Evolutionary conservation across 2,797 vertebrate genomes (phyloP).

Genomic region (Chelon auratus): DNA sequence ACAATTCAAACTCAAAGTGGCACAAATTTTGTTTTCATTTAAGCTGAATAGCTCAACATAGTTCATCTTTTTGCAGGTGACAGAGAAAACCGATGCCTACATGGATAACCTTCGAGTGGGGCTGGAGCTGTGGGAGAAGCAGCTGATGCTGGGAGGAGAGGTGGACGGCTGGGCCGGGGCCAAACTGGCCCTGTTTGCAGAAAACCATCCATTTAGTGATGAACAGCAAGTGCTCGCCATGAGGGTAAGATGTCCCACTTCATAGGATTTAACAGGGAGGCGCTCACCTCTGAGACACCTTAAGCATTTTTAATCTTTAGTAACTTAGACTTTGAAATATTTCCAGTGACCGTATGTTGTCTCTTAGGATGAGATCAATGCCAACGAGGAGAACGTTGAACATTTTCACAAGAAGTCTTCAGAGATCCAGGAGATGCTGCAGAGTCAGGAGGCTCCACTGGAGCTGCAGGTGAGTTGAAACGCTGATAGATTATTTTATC

Average conservation of each 20-base stretch:
- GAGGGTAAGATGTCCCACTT: slow-evolving; percentile 78
- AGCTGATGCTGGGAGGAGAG: slow-evolving; percentile 85
- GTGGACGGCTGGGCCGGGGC: slow-evolving; percentile 86
- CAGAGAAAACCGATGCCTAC: slow-evolving; percentile 91
- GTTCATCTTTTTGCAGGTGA: slow-evolving; percentile 81
- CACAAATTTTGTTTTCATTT: too few species aligned
- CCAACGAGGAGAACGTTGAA: slow-evolving; percentile 87
- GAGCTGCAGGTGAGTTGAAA: slow-evolving; percentile 90
- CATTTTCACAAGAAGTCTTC: slow-evolving; percentile 88
- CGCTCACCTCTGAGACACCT: too few species aligned
- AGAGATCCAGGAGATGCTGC: slow-evolving; percentile 92
- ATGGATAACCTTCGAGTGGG: slow-evolving; percentile 90
- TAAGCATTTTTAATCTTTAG: background rate
- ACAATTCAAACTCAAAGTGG: too few species aligned
- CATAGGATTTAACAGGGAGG: too few species aligned
- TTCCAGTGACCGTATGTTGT: background rate
- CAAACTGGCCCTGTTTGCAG: slow-evolving; percentile 83
- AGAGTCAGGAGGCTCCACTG: slow-evolving; percentile 89
- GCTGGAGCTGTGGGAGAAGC: slow-evolving; percentile 94
- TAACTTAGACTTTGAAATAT: background rate
- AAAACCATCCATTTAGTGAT: slow-evolving; percentile 80
- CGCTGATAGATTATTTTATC: background rate
- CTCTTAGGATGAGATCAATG: slow-evolving; percentile 87
- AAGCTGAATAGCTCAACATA: too few species aligned
- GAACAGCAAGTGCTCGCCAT: slow-evolving; percentile 84